Percentiles rank a stretch among this genome's conserved stretches.
phyloP scores from a whole-genome alignment of 2,797 vertebrate genomes.

The Atherinosoma microstoma region DNA sequence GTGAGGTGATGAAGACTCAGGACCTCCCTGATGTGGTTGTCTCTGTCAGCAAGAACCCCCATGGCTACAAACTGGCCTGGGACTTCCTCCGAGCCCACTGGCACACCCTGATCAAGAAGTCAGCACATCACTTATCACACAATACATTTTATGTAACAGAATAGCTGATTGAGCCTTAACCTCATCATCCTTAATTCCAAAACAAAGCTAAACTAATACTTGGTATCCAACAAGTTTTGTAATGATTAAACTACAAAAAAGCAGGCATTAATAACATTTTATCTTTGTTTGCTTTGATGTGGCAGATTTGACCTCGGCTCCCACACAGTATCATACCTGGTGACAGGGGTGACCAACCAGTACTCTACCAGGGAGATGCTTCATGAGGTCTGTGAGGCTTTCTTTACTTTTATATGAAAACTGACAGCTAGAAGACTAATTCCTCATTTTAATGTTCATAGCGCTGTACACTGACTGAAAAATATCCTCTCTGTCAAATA shows the following conservation, averaged over 20 bases:
- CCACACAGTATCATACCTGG: conserved; percentile 77
- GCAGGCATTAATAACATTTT: background rate
- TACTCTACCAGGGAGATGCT: conserved; percentile 89
- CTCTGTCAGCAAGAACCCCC: conserved; percentile 84
- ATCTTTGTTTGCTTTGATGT: conserved; percentile 22
- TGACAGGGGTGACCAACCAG: conserved; percentile 84
- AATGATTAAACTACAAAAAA: background rate
- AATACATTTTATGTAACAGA: background rate
- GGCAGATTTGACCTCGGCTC: conserved; percentile 91
- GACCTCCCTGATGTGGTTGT: conserved; percentile 86
- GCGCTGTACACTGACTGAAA: background rate
- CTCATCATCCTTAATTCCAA: background rate
- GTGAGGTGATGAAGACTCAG: conserved; percentile 90
- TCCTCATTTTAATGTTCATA: background rate
- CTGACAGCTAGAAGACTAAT: background rate
- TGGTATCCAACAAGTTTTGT: background rate
- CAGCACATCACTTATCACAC: background rate
- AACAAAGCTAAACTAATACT: background rate
- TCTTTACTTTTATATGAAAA: background rate
- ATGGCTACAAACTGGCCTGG: conserved; percentile 88
- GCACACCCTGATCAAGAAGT: conserved; percentile 89
- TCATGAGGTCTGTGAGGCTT: conserved; percentile 81
- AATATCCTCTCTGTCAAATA: background rate
- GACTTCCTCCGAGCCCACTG: conserved; percentile 88
- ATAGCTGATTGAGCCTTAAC: background rate